A percentile compares a stretch with the other conserved stretches of the same genome.
Evolutionary conservation across 1,140 invertebrate species (phyloP).

Genomic region (Teleopsis dalmanni): DNA sequence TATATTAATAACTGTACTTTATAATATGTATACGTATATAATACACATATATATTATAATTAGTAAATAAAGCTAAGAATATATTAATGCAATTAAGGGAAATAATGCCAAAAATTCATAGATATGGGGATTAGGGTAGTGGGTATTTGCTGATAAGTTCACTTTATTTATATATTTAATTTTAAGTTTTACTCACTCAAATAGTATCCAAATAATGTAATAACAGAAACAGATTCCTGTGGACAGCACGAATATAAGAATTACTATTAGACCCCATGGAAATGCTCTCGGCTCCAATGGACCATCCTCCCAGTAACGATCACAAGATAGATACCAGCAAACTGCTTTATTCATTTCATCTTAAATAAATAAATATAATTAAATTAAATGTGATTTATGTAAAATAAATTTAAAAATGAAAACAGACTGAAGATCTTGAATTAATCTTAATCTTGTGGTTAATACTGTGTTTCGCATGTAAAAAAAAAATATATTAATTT

Average conservation of each 20-base stretch:
- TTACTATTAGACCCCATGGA: slow-evolving; percentile 68
- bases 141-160: neutral
- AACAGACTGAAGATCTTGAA: neutral
- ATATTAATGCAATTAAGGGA: no score
- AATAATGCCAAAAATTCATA: no score
- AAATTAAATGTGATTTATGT: no score
- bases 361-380: slow-evolving; percentile 45
- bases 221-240: slow-evolving; percentile 78
- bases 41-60: no score
- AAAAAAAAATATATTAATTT: neutral
- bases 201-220: slow-evolving; percentile 82
- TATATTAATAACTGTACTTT: no score
- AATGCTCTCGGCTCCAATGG: slow-evolving; percentile 65
- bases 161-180: neutral
- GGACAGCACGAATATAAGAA: slow-evolving; percentile 67
- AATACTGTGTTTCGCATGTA: neutral
- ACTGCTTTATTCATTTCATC: slow-evolving; percentile 79
- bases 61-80: no score
- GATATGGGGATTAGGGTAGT: neutral
- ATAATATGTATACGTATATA: no score
- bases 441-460: neutral
- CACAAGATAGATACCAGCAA: slow-evolving; percentile 86
- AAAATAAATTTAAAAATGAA: neutral
- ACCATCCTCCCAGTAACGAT: slow-evolving; percentile 82
- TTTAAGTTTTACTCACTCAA: slow-evolving; percentile 63